A percentile compares a stretch with the other conserved stretches of the same genome.
phyloP scores from a whole-genome alignment of 1,140 invertebrate species.

The Hylyphantes graminicola region DNA sequence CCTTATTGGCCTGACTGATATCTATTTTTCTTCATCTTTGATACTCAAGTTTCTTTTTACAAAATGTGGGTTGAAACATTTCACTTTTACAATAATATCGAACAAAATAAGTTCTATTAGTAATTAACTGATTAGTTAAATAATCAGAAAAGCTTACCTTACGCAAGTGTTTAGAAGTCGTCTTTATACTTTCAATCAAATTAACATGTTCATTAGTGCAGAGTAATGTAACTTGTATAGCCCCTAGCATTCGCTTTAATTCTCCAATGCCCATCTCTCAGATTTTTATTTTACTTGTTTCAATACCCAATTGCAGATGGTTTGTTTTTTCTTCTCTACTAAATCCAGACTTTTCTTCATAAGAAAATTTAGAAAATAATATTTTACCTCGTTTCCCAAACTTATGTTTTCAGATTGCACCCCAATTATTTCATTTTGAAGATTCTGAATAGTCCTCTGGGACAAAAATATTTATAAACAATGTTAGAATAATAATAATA shows the following conservation, averaged over 20 bases:
- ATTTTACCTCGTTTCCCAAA: not conserved
- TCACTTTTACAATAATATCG: too few species aligned
- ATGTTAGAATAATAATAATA: too few species aligned
- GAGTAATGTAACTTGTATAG: conserved; percentile 4
- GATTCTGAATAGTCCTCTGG: conserved; percentile 12
- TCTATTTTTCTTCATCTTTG: too few species aligned
- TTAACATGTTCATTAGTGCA: not conserved
- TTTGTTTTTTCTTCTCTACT: conserved; percentile 2
- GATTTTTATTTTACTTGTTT: conserved; percentile 1
- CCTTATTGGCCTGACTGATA: too few species aligned
- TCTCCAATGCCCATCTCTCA: conserved; percentile 6
- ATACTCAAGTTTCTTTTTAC: too few species aligned
- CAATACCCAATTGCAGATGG: too few species aligned
- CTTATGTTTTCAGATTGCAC: conserved; percentile 1
- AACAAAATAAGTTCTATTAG: too few species aligned
- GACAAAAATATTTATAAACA: not conserved
- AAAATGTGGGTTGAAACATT: too few species aligned
- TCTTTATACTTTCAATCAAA: not conserved
- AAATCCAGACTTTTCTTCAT: conserved; percentile 4
- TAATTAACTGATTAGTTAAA: too few species aligned
- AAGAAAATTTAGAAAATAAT: not conserved
- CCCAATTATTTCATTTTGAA: not conserved
- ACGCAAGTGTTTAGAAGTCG: not conserved
- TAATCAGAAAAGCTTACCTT: conserved; percentile 11
- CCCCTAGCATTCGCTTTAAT: conserved; percentile 10